Evolutionary conservation across 2,888 invertebrate genomes (phyloP), one percentile per base, ranked within the genome.

Genomic region (Agyllia agylla): DNA sequence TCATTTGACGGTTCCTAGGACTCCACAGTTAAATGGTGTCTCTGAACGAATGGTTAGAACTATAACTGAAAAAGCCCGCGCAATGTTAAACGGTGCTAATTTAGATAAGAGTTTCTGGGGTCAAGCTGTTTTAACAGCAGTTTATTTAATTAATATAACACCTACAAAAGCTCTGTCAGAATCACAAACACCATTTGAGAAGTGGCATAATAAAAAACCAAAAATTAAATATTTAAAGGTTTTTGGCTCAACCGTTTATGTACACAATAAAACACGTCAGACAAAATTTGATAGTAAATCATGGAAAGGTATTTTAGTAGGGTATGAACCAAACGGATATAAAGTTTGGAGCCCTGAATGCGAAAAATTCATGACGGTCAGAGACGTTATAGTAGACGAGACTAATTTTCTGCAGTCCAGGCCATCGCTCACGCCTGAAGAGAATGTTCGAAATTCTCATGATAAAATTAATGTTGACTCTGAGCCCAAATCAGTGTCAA

Each of bases 331-430:
- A 27, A 70, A 70, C 15, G 70, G 70, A 5, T 70, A 70, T 15
- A 70, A 70, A 70, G 70, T 70, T 27, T 70, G 70, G 70, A 70
- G 15, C 70, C 24, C 70, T 27, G 64, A 70, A 27, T 13, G 27
- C 24, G 70, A 64, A 27, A 70, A 70, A 70, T 70, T 27, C 17
- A 83, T 94, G 17, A 90, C 92, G 83, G 95, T 93, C 17, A 93
- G 96, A 87, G 96, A 96, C 88, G 95, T 95, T 31, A 94, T 96
- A 82, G 90, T 96, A 57, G 96, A 96, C 90, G 96, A 95, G 90
- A 93, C 83, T 35, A 92, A 94, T 92, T 95, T 94, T 89, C 35
- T 92, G 31, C 24, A 87, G 85, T 93, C 95, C 85, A 94, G 95
- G 89, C 92, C 93, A n/a, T n/a, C 24, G 8, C 20, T 81, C 9